phyloP scores from a whole-genome alignment of 2,113 vertebrate genomes.

The Ancistrus triradiatus region DNA sequence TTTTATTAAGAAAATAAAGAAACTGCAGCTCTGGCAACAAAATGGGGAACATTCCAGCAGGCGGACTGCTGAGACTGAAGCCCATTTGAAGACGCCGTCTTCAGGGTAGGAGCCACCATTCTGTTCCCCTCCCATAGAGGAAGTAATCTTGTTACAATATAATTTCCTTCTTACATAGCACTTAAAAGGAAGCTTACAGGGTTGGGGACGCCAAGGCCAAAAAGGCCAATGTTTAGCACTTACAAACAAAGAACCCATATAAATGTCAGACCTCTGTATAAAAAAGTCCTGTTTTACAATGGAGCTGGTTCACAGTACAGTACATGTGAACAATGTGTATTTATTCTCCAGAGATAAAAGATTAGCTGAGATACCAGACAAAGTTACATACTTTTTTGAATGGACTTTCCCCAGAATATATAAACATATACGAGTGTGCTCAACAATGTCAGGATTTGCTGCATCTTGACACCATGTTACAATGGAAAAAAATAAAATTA shows the following conservation, averaged over 20 bases:
- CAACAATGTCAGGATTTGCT: no score
- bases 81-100: conserved; percentile 19
- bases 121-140: conserved; percentile 30
- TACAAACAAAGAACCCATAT: conserved; percentile 30
- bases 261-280: conserved; percentile 10
- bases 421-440: no score
- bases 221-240: conserved; percentile 31
- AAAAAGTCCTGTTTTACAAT: conserved; percentile 2
- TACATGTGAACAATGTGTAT: neutral
- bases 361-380: neutral
- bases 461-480: no score
- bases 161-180: conserved; percentile 47
- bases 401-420: no score
- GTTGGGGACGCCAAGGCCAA: conserved; percentile 29
- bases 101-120: neutral
- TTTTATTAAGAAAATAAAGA: no score
- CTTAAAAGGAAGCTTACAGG: conserved; percentile 41
- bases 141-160: conserved; percentile 39
- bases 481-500: no score
- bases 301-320: neutral
- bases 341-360: conserved; percentile 1
- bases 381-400: no score
- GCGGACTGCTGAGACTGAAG: neutral
- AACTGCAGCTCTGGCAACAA: neutral
- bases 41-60: conserved; percentile 6